Evolutionary conservation across 2,113 vertebrate species (phyloP), one percentile per base, ranked within the genome.

Genomic region (Oryzias celebensis): DNA sequence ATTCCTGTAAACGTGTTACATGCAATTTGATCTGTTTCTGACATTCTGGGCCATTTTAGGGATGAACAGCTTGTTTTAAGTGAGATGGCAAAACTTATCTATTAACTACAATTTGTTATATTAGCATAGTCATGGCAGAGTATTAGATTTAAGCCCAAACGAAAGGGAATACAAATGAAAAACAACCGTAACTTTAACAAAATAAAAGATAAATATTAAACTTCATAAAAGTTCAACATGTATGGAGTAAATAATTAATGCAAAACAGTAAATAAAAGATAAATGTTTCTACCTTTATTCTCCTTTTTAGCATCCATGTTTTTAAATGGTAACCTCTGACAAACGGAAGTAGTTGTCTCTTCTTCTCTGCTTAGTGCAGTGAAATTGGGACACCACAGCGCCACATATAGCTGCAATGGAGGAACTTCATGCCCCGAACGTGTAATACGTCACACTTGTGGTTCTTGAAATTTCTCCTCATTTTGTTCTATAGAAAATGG

Each of bases 241-340:
- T 0, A 24, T 14, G 0, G 24, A 1, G 1, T 17, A 0, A 20
- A 15, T 42, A 14, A 54, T 1, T 0, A 41, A 18, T 18, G 14
- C 0, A 41, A 15, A 13, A 18, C 0, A 4, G 2, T 5, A 0
- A 7, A 31, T 5, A 31, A 22, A 1, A n/a, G 8, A 1, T 16
- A 50, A 57, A 48, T 16, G 18, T 36, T 43, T 17, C 3, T 74
- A 88, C 87, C 87, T 73, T 73, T 57, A 7, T 70, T 62, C 45
- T 57, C 42, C 61, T 64, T 81, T 24, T 52, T 74, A n/a, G 85
- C 62, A 54, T 90, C 87, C 87, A 90, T 90, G 80, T 85, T 90
- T 86, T 77, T 50, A 82, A 86, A 80, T 6, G 15, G 22, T 41
- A 23, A 52, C 77, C 82, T 88, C 63, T 74, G 58, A 82, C 80